Conservation (phyloP, 2,888 invertebrate species). For the Dexiosoma caninum region DNA sequence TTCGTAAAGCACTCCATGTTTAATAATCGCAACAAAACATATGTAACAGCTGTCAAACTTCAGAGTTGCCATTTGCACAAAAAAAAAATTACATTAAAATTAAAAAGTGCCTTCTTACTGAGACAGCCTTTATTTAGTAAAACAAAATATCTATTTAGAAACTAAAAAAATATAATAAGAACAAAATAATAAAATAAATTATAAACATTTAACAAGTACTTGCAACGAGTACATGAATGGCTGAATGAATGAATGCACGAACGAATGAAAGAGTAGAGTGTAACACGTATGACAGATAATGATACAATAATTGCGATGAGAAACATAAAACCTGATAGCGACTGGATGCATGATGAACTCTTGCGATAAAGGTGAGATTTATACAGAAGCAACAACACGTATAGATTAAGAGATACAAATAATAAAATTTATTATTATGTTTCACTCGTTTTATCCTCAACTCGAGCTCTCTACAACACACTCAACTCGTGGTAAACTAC, state of each 20-base stretch:
- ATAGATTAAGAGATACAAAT: conserved; percentile 55
- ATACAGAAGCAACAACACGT: conserved; percentile 58
- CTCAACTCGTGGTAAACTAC: conserved; percentile 34
- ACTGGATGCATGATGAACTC: conserved; percentile 38
- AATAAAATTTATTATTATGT: conserved; percentile 14
- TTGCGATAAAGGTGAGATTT: conserved; percentile 54
- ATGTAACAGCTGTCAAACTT: no score
- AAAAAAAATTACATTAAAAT: no score
- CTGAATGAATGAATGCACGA: not conserved
- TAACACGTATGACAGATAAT: conserved; percentile 18
- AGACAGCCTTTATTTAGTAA: no score
- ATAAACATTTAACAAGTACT: conserved; percentile 34
- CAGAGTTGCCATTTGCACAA: no score
- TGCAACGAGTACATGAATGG: not conserved
- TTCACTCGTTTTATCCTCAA: conserved; percentile 35
- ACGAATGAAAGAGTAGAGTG: not conserved
- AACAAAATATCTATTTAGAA: no score
- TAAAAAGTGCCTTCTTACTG: no score
- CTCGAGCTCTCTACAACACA: conserved; percentile 22
- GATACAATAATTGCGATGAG: conserved; percentile 26
- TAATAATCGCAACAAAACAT: no score
- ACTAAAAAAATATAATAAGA: conserved; percentile 25
- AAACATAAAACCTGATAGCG: not conserved
- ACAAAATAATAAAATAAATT: conserved; percentile 50
- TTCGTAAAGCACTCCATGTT: no score